Conservation (phyloP, 2,113 vertebrate genomes). For the Xenus cinereus region DNA sequence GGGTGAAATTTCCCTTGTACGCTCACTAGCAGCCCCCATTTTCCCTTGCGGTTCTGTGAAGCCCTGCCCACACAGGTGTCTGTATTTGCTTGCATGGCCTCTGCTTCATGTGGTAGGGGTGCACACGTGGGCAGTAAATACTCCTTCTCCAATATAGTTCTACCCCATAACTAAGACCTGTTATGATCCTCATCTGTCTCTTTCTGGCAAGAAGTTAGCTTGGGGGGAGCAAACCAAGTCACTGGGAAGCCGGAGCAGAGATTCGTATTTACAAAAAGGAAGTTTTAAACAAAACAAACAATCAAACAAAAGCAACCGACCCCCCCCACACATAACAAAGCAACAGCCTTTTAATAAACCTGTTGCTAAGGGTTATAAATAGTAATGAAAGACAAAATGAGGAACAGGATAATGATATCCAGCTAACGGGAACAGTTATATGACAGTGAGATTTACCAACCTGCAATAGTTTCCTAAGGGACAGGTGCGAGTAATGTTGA, state of each 20-base stretch:
- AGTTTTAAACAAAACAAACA: neutral
- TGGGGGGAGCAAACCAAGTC: neutral
- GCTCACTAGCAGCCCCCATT: neutral
- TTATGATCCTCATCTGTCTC: neutral
- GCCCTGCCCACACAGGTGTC: too few relatives aligned
- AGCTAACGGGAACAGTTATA: neutral
- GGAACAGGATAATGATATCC: neutral
- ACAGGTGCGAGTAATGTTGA: neutral
- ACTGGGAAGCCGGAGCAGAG: neutral
- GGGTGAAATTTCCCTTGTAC: neutral
- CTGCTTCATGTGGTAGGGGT: neutral
- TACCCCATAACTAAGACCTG: neutral
- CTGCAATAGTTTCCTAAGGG: neutral
- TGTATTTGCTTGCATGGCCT: neutral
- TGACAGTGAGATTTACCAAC: neutral
- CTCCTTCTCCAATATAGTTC: neutral
- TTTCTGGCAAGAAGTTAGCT: neutral
- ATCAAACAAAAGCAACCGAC: neutral
- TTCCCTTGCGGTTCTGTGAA: neutral
- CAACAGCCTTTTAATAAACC: neutral
- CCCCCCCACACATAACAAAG: fast-evolving
- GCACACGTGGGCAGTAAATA: neutral
- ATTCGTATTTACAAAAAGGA: neutral
- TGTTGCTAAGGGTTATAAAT: neutral
- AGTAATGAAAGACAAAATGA: neutral